A percentile compares a stretch with the other conserved stretches of the same genome.
phyloP scores from a whole-genome alignment of 2,113 vertebrate genomes.

The Zosterops japonicus region DNA sequence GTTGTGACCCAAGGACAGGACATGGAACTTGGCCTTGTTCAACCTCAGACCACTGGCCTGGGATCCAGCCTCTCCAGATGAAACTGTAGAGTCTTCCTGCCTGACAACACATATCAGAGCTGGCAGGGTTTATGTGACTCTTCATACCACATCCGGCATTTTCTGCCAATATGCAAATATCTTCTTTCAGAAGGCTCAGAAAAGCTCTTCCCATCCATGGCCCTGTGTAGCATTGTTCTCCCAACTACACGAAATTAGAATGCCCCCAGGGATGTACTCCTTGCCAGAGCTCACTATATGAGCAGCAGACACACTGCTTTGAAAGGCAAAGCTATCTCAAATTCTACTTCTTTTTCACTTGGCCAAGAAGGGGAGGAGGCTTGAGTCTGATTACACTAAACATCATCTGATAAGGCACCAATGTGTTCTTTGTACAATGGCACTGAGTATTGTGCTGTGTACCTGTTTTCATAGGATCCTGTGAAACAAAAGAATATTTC shows the following conservation, averaged over 20 bases:
- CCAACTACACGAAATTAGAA: background rate
- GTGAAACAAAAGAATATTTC: background rate
- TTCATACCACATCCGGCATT: background rate
- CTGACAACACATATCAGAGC: background rate
- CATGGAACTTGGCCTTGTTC: fast-evolving
- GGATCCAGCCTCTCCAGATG: background rate
- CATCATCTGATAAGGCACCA: fast-evolving
- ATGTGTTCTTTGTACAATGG: background rate
- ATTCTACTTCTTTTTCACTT: background rate
- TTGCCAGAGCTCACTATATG: background rate
- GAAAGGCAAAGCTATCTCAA: background rate
- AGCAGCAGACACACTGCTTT: background rate
- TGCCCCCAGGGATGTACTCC: background rate
- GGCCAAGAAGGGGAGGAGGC: background rate
- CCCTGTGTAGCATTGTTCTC: background rate
- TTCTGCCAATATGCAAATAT: background rate
- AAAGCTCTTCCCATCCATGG: background rate
- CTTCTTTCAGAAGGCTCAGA: background rate
- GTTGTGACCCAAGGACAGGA: background rate
- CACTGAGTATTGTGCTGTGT: background rate
- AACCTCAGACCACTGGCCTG: fast-evolving
- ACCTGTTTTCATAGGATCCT: background rate
- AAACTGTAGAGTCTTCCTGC: background rate
- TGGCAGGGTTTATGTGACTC: background rate
- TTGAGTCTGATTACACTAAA: background rate